These are phyloP conservation scores for Imbricaverruca yamaguchii DNA, from an alignment of 2,888 invertebrate species.

Conservation along the genomic window DNA sequence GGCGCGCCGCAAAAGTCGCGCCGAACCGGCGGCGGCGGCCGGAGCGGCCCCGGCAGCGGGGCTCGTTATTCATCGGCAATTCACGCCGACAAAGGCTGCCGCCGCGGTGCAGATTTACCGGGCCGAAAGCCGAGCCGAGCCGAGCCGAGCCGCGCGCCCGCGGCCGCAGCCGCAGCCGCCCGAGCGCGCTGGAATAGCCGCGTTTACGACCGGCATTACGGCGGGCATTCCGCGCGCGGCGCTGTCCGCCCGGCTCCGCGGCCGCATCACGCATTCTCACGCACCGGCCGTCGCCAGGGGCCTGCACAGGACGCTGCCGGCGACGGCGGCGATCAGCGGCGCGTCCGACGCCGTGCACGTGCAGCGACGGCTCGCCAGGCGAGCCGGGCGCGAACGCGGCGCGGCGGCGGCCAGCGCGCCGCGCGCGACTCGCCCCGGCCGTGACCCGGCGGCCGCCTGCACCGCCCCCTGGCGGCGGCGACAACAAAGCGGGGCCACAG, in stretches of 20 bases:
- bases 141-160: no score
- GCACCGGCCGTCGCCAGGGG: background rate
- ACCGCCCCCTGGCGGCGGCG: slow-evolving; percentile 15
- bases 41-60: background rate
- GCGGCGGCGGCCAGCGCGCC: no score
- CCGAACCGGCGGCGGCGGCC: background rate
- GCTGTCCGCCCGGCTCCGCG: background rate
- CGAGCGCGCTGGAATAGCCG: background rate
- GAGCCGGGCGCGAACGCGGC: background rate
- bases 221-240: background rate
- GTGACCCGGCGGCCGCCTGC: background rate
- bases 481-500: slow-evolving; percentile 15
- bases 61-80: background rate
- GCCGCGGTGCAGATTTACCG: background rate
- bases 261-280: background rate
- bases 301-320: background rate
- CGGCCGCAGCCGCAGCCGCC: background rate
- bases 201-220: slow-evolving; percentile 8
- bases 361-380: background rate
- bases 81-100: background rate
- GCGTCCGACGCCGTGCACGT: background rate
- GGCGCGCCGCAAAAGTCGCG: background rate
- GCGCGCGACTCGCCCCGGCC: no score
- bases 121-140: background rate
- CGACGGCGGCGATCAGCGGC: background rate